phyloP scores from a whole-genome alignment of 1,140 invertebrate genomes.

The Helicoverpa armigera region DNA sequence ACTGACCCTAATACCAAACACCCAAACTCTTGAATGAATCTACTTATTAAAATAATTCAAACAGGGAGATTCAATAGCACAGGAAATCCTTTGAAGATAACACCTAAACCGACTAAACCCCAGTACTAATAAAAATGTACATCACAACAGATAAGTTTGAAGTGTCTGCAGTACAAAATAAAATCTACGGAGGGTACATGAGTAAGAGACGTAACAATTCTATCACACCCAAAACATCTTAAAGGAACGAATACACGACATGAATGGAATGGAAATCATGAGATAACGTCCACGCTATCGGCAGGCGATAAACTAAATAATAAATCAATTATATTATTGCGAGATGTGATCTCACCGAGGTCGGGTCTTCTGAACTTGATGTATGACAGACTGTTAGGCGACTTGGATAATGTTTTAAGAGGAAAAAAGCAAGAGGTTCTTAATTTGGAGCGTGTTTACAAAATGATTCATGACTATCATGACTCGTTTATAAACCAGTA shows the following conservation, averaged over 20 bases:
- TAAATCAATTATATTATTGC: conserved; percentile 31
- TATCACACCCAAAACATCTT: not conserved
- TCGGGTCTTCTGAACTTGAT: not conserved
- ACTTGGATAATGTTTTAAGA: not conserved
- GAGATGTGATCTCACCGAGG: conserved; percentile 12
- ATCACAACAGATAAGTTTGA: not conserved
- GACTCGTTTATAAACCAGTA: no score
- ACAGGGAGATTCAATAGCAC: not conserved
- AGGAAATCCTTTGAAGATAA: not conserved
- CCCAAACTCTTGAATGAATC: not conserved
- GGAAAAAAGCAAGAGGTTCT: not conserved
- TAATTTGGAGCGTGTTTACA: no score
- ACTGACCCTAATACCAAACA: conserved; percentile 8
- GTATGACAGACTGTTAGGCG: conserved; percentile 12
- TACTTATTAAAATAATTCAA: not conserved
- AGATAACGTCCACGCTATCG: not conserved
- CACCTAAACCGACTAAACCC: not conserved
- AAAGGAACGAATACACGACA: conserved; percentile 4
- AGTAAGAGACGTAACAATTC: not conserved
- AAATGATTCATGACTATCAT: no score
- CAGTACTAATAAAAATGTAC: not conserved
- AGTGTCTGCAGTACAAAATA: no score
- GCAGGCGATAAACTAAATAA: conserved; percentile 25
- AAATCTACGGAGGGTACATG: not conserved
- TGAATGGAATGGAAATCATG: conserved; percentile 27